These are phyloP conservation scores for Theocolax elegans DNA, from an alignment of 1,140 invertebrate genomes.

Conservation along the genomic window DNA sequence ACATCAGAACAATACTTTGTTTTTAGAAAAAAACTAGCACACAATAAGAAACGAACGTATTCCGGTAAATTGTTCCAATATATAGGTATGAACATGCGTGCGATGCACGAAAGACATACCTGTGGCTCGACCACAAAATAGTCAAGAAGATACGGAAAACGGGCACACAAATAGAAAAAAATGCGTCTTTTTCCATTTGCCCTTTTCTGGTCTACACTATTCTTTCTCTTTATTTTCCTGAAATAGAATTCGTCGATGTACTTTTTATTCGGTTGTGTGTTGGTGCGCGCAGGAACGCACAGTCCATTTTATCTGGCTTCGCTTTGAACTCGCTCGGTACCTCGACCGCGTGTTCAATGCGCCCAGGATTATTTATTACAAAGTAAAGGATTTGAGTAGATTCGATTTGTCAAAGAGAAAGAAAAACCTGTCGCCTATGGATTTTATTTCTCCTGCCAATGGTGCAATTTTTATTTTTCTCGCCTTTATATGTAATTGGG, in stretches of 20 bases:
- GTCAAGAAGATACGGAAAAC: neutral
- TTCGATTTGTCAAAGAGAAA: neutral
- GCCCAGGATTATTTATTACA: slow-evolving; percentile 10
- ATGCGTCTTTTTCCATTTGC: neutral
- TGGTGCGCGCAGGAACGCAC: neutral
- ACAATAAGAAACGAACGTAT: too few relatives aligned
- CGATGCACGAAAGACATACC: too few relatives aligned
- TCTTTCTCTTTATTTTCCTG: neutral
- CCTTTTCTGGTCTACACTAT: neutral
- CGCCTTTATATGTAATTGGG: too few relatives aligned
- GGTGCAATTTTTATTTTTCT: too few relatives aligned
- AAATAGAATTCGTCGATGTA: slow-evolving; percentile 6
- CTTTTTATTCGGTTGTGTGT: slow-evolving; percentile 1
- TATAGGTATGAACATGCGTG: too few relatives aligned
- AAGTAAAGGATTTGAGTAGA: neutral
- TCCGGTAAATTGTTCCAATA: too few relatives aligned
- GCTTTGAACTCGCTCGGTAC: neutral
- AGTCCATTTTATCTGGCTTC: neutral
- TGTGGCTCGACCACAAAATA: neutral
- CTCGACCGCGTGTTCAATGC: neutral
- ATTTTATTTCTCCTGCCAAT: too few relatives aligned
- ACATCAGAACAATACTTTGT: too few relatives aligned
- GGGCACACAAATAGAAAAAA: neutral
- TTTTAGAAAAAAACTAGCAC: too few relatives aligned
- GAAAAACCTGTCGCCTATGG: neutral